phyloP scores from a whole-genome alignment of 2,113 vertebrate species.

The Chascanopsetta lugubris region DNA sequence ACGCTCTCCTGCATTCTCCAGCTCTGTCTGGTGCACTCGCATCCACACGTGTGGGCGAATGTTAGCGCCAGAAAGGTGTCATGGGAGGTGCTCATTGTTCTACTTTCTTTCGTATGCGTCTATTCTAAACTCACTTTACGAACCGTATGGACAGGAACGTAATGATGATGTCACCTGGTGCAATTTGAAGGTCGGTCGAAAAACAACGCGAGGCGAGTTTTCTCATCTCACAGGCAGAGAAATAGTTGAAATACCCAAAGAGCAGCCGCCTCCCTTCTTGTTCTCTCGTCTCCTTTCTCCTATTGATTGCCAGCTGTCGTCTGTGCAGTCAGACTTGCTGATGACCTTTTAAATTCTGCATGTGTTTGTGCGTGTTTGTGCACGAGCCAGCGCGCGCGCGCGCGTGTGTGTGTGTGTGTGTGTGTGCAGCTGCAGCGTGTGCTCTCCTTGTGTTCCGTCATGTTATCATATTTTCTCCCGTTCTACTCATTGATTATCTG shows the following conservation, averaged over 20 bases:
- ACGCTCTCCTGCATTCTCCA: no score
- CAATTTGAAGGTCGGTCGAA: constrained; percentile 68
- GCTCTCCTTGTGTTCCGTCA: constrained; percentile 66
- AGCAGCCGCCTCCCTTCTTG: constrained; percentile 50
- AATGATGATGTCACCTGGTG: constrained; percentile 9
- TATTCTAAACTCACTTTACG: constrained; percentile 30
- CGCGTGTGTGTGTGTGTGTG: constrained; percentile 25
- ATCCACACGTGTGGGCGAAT: background rate
- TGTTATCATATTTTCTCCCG: constrained; percentile 72
- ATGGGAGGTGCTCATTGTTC: constrained; percentile 3
- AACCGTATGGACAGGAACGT: constrained; percentile 32
- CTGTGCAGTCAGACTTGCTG: constrained; percentile 65
- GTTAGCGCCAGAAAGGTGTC: background rate
- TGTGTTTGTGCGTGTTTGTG: constrained; percentile 9
- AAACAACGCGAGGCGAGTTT: constrained; percentile 52
- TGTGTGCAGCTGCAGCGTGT: constrained; percentile 47
- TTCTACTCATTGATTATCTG: constrained; percentile 69
- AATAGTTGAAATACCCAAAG: constrained; percentile 57
- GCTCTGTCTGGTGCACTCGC: no score
- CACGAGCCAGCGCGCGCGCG: constrained; percentile 10
- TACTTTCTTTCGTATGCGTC: background rate
- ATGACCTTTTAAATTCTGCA: constrained; percentile 76
- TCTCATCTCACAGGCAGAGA: constrained; percentile 51
- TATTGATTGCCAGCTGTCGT: constrained; percentile 77
- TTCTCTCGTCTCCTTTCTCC: constrained; percentile 53